Base-by-base conservation (phyloP, 2,113 vertebrate species). In the Azemiops feae region DNA sequence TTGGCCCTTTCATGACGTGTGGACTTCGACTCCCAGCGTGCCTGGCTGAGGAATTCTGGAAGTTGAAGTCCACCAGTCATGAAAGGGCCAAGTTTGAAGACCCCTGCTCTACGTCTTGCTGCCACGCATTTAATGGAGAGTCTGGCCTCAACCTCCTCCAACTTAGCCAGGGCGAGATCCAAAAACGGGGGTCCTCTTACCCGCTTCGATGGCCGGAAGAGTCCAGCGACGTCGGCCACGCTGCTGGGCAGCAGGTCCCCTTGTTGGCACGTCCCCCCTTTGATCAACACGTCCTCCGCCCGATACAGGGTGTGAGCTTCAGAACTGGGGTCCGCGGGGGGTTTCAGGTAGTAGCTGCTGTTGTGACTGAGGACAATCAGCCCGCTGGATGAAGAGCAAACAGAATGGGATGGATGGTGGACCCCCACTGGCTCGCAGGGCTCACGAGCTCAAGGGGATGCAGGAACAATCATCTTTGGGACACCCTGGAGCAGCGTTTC, bases 301-400 rank as follows among this genome's bases (percentile, higher is more conserved):
- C 96, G 94, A 88, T 98, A 96, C 93, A 98, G 97, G 85, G 97
- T 43, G 91, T 98, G 97, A 16, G 97, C 93, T 0, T 95, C 85
- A 0, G 95, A 85, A 87, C 95, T 93, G 0, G 92, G 94, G 43
- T 89, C 86, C 39, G 94, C 94, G 89, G 96, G 64, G 81, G 99
- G 98, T 5, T 98, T 98, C 97, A 99, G 96, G 96, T 99, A 99
- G 95, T 97, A 99, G 94, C 97, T 98, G 97, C 97, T 55, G 47
- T 96, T 99, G 74, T 94, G 96, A 97, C 95, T 98, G 93, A 99
- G 97, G 30, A 96, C 95, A 89, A 99, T 99, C 95, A 99, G 97
- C 54, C 99, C 99, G 74, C 99, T 99, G 96, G n/a, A n/a, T 10
- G 7, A 50, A 69, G 85, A 96, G 30, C 11, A 89, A 54, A 55